phyloP scores from a whole-genome alignment of 2,888 invertebrate species.

The Allygus modestus region DNA sequence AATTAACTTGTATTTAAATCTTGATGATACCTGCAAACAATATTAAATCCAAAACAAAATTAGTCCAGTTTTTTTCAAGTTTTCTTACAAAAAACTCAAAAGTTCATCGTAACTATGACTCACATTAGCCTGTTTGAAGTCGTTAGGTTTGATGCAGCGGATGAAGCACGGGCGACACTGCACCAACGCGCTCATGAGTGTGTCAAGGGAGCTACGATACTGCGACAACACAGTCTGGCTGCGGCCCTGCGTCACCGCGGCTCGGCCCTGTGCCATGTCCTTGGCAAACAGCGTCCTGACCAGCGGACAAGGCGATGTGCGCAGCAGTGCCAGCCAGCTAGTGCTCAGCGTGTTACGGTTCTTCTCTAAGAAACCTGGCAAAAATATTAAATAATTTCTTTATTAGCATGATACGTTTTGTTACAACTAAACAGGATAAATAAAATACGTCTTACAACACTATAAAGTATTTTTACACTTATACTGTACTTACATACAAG shows the following conservation, averaged over 20 bases:
- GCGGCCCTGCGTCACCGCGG: constrained; percentile 79
- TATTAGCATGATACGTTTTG: too few species aligned
- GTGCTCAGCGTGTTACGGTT: constrained; percentile 94
- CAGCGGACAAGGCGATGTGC: constrained; percentile 81
- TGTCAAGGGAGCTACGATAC: constrained; percentile 91
- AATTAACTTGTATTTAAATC: too few species aligned
- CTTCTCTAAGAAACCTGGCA: constrained; percentile 93
- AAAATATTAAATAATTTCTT: constrained; percentile 72
- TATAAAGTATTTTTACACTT: too few species aligned
- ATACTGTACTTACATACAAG: not conserved
- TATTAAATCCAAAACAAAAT: too few species aligned
- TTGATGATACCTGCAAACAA: too few species aligned
- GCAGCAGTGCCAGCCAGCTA: constrained; percentile 91
- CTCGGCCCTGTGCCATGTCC: constrained; percentile 73
- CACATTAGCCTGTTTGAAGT: constrained; percentile 85
- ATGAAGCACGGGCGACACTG: constrained; percentile 96
- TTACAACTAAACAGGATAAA: too few species aligned
- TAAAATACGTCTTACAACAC: too few species aligned
- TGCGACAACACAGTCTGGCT: constrained; percentile 92
- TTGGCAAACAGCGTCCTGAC: constrained; percentile 74
- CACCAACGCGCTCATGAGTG: constrained; percentile 92
- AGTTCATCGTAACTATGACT: constrained; percentile 38
- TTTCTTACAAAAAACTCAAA: too few species aligned
- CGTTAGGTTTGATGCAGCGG: constrained; percentile 96
- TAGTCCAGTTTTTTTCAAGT: too few species aligned